Base-by-base conservation (phyloP, 2,888 invertebrate species). In the Willowsia nigromaculata region DNA sequence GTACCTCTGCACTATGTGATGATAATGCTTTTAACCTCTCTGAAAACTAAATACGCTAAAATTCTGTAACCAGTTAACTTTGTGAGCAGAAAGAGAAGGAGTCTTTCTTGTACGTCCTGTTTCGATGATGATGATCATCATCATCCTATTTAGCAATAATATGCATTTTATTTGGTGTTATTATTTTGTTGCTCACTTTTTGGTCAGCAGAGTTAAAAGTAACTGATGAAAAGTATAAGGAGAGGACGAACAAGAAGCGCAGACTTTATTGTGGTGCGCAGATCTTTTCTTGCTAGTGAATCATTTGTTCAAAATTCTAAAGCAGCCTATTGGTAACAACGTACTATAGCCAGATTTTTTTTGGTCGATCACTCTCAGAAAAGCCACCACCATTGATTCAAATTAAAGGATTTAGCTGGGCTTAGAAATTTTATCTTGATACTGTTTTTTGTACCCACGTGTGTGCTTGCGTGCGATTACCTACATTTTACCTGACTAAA, bases 21-120 rank as follows among this genome's bases (percentile, higher is more conserved):
- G 30, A 53, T 81, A 25, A 81, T 81, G 80, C 59, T 81, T 59
- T 81, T 59, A 81, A 81, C 80, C 80, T 81, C 80, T 37, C 22
- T 59, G 56, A 59, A 33, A 37, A 81, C 71, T 71, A 37, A 56
- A 59, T 59, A 81, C 80, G n/a, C 15, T 71, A 33, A 71, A 43
- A 71, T 78, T 53, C 22, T 81, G 22, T 78, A 62, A 62, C 33
- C 56, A 78, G 53, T 62, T 76, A 47, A 47, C 47, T 47, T 76
- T 50, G 76, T 50, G 56, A 22, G 27, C 15, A 76, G 76, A 43
- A 47, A 47, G 27, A 76, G 25, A 76, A 78, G 37, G 65, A 68
- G 18, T 68, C 65, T 68, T 68, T 37, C 27, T 27, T 76, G 13
- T 43, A 43, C 74, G 47, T 76, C 18, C 53, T 78, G 78, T 56